These are phyloP conservation scores for Gallinago nigripennis DNA, from an alignment of 2,797 vertebrate species.

Conservation along the genomic window DNA sequence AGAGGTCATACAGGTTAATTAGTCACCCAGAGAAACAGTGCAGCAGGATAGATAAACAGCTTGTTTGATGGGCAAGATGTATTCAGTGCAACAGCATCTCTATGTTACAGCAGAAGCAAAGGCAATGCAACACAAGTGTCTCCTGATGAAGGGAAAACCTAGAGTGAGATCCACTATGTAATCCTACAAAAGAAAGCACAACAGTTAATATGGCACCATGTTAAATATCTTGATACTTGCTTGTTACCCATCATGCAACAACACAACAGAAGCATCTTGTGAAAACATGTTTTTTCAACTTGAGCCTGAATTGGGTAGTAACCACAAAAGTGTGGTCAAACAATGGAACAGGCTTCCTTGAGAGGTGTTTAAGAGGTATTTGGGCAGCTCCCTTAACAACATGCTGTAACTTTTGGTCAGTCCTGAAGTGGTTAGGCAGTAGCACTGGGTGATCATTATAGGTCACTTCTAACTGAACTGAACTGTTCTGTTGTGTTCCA, in stretches of 20 bases:
- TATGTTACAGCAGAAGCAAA: not conserved
- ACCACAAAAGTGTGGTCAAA: not conserved
- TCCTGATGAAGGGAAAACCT: not conserved
- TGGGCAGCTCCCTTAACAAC: not conserved
- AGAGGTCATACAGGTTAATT: not conserved
- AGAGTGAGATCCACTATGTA: not conserved
- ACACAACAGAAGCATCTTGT: not conserved
- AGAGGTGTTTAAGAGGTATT: not conserved
- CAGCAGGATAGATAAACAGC: not conserved
- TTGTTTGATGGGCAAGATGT: not conserved
- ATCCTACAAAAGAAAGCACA: not conserved
- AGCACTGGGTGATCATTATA: not conserved
- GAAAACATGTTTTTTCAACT: not conserved
- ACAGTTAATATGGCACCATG: accelerated
- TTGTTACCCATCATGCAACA: not conserved
- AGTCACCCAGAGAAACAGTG: not conserved
- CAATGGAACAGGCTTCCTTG: not conserved
- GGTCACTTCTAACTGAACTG: not conserved
- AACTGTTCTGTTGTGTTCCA: not conserved
- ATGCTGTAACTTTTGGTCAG: not conserved
- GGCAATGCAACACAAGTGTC: not conserved
- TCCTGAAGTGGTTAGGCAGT: not conserved
- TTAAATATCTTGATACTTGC: not conserved
- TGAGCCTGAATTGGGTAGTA: not conserved
- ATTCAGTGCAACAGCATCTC: not conserved